Percentiles rank a stretch among this genome's conserved stretches.
Evolutionary conservation across 35 echinoderm and acorn worm species (phyloP).

Genomic region (Apostichopus japonicus): DNA sequence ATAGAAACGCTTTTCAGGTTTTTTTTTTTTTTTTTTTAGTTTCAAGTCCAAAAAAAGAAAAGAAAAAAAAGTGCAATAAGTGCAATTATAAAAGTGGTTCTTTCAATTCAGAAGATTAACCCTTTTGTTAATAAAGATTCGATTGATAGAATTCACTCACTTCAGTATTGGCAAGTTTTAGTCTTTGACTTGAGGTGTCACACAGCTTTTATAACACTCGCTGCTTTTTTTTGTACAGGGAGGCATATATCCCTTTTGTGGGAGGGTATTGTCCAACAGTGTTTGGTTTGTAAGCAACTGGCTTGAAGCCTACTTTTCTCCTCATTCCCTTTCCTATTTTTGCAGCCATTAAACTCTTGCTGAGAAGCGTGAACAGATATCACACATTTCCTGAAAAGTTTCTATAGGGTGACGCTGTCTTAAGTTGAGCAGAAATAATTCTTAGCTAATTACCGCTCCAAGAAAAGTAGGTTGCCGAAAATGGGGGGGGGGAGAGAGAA

Average conservation of each 20-base stretch:
- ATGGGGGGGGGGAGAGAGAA: background rate
- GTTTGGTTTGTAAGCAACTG: slow-evolving; percentile 28
- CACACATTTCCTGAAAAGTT: slow-evolving; percentile 9
- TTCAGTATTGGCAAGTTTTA: background rate
- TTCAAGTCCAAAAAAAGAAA: background rate
- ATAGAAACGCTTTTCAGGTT: background rate
- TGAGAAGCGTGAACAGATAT: slow-evolving; percentile 23
- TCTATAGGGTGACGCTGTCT: background rate
- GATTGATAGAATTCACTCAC: slow-evolving; percentile 17
- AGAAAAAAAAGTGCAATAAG: background rate
- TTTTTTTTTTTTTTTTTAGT: background rate
- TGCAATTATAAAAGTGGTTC: slow-evolving; percentile 38
- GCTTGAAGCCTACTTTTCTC: background rate
- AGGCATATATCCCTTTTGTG: background rate
- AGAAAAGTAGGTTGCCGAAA: background rate
- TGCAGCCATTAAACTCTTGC: background rate
- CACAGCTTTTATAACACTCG: background rate
- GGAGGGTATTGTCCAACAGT: background rate
- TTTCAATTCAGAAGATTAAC: slow-evolving; percentile 20
- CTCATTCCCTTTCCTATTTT: slow-evolving; percentile 9
- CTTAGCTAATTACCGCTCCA: background rate
- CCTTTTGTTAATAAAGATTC: slow-evolving; percentile 2
- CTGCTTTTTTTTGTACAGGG: background rate
- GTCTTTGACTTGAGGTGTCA: slow-evolving; percentile 20
- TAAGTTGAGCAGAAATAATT: background rate